These are phyloP conservation scores for Chascanopsetta lugubris DNA, from an alignment of 2,113 vertebrate species.

Conservation along the genomic window DNA sequence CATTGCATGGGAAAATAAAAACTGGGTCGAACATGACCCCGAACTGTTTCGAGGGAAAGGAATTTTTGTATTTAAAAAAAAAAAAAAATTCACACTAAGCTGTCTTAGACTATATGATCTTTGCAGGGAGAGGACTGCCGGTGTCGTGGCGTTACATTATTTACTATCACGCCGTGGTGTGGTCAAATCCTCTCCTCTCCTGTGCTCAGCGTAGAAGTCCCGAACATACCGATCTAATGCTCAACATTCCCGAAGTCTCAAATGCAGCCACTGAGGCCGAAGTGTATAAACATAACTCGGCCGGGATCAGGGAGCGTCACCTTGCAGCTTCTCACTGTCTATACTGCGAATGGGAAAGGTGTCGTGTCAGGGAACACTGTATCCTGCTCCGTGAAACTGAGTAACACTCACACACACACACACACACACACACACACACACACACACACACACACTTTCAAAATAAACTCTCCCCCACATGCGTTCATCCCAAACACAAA, in stretches of 20 bases:
- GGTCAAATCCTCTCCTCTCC: neutral
- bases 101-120: neutral
- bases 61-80: no score
- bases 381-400: neutral
- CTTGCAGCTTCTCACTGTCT: neutral
- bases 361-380: neutral
- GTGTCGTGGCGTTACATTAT: neutral
- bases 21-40: neutral
- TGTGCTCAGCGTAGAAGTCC: neutral
- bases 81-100: neutral
- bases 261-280: constrained; percentile 37
- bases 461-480: constrained; percentile 17
- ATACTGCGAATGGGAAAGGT: neutral
- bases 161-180: neutral
- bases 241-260: constrained; percentile 9
- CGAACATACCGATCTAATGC: constrained; percentile 45
- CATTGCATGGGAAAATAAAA: neutral
- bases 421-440: neutral
- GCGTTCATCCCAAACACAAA: neutral
- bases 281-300: constrained; percentile 35
- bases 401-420: neutral
- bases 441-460: neutral
- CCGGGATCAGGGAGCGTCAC: neutral
- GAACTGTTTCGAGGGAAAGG: neutral
- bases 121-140: neutral